Conservation (phyloP, 2,888 invertebrate species). For the Gari tellinella region DNA sequence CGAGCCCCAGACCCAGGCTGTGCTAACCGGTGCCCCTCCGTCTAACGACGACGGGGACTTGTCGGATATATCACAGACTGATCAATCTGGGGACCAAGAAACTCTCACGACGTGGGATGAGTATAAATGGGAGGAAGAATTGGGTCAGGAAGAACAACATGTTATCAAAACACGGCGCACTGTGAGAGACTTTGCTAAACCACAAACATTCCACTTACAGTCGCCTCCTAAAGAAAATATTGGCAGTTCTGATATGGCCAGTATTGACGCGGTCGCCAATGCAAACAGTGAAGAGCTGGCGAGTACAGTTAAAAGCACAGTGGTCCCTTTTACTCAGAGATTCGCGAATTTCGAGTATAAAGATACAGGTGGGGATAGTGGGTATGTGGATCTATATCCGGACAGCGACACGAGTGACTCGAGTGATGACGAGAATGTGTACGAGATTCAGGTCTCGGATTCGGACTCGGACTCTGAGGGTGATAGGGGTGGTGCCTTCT, state of each 20-base stretch:
- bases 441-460: conserved; percentile 55
- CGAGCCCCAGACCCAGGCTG: conserved; percentile 20
- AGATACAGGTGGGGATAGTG: conserved; percentile 60
- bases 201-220: neutral
- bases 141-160: conserved; percentile 53
- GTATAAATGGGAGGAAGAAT: conserved; percentile 66
- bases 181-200: conserved; percentile 59
- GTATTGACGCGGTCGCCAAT: neutral
- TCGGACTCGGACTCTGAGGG: conserved; percentile 41
- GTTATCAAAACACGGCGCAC: conserved; percentile 60
- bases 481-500: conserved; percentile 51
- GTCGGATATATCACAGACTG: conserved; percentile 12
- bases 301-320: conserved; percentile 10
- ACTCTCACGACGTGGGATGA: conserved; percentile 65
- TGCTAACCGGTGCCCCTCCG: conserved; percentile 10
- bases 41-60: conserved; percentile 6
- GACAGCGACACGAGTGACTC: conserved; percentile 43
- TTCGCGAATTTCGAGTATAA: conserved; percentile 66
- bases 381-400: conserved; percentile 56
- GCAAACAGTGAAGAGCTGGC: neutral
- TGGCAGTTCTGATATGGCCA: too few relatives aligned
- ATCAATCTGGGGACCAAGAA: conserved; percentile 36
- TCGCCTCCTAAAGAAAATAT: neutral
- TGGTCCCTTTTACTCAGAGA: conserved; percentile 49
- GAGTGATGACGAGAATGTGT: conserved; percentile 70